Percentiles rank a stretch among this genome's conserved stretches.
Conservation (phyloP, 2,888 invertebrate species). For the Apomyelois bistriatella region DNA sequence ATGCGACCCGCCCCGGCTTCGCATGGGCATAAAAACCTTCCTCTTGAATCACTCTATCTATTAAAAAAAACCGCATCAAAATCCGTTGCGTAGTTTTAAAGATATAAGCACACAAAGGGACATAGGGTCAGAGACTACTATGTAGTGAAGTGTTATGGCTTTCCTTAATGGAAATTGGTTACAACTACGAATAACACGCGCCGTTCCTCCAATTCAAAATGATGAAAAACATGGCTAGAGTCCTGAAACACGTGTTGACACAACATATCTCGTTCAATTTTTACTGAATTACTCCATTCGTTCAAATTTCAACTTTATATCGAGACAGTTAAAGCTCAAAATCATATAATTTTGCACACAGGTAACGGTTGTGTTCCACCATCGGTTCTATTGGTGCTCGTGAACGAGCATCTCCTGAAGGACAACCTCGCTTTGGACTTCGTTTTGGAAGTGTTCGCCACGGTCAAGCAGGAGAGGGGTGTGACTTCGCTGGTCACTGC, state of each 20-base stretch:
- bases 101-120: too few relatives aligned
- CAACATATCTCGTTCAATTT: conserved; percentile 67
- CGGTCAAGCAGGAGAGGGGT: conserved; percentile 95
- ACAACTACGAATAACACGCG: too few relatives aligned
- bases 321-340: neutral
- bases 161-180: too few relatives aligned
- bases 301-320: neutral
- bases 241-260: conserved; percentile 68
- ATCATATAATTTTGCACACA: conserved; percentile 29
- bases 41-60: too few relatives aligned
- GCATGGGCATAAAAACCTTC: too few relatives aligned
- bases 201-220: conserved; percentile 25
- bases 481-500: conserved; percentile 90
- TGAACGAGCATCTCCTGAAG: conserved; percentile 95
- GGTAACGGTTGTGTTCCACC: conserved; percentile 95
- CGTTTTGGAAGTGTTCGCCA: conserved; percentile 94
- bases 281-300: conserved; percentile 32
- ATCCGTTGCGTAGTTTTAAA: too few relatives aligned
- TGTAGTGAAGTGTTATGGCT: too few relatives aligned
- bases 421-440: conserved; percentile 97
- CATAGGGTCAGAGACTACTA: too few relatives aligned
- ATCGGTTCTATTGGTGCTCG: conserved; percentile 90
- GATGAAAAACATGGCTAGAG: conserved; percentile 76
- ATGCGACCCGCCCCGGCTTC: too few relatives aligned
- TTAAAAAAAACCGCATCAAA: too few relatives aligned